Base-by-base conservation (phyloP, 2,113 vertebrate genomes). In the Probosciger aterrimus region DNA sequence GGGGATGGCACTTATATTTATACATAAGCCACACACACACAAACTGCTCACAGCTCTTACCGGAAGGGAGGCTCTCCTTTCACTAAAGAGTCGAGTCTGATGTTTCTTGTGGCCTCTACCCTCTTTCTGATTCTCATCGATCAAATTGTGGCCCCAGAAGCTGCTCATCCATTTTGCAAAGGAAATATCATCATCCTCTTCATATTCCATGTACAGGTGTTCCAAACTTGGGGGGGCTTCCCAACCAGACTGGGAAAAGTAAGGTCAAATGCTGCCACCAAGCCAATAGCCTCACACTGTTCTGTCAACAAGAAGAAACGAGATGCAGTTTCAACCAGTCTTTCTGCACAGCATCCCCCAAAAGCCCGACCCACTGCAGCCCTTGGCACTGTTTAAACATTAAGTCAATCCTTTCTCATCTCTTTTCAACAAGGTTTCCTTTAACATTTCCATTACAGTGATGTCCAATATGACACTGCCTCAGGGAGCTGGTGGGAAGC, bases 111-210 rank as follows among this genome's bases (percentile, higher is more conserved):
- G 97, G 87, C 97, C 90, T 94, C 97, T 98, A 47, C 97, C 93
- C 20, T 98, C 98, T 82, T 97, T 98, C 87, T 97, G 92, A 15
- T 95, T 93, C 59, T 98, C 98, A 9, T 98, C 94, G 0, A 97
- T 97, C 67, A 98, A 97, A 53, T 97, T 98, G 77, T 99, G 99
- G 53, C 99, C 99, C 99, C 99, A 99, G 97, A 98, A 99, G 88
- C 99, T 99, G 95, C 99, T 99, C 99, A 99, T 99, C 99, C 99
- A 99, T 92, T 99, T 99, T 85, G 99, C 99, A 97, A 99, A 99
- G 95, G 98, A 99, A 14, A 99, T 98, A 82, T 99, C 99, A 60
- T 99, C 99, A 67, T 98, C 97, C 19, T 99, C 99, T 11, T 99
- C 99, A 95, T 99, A 98, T 97, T 99, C 99, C 98, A 98, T 98